These are phyloP conservation scores for Apodemia duryi DNA, from an alignment of 2,888 invertebrate species.

Conservation along the genomic window DNA sequence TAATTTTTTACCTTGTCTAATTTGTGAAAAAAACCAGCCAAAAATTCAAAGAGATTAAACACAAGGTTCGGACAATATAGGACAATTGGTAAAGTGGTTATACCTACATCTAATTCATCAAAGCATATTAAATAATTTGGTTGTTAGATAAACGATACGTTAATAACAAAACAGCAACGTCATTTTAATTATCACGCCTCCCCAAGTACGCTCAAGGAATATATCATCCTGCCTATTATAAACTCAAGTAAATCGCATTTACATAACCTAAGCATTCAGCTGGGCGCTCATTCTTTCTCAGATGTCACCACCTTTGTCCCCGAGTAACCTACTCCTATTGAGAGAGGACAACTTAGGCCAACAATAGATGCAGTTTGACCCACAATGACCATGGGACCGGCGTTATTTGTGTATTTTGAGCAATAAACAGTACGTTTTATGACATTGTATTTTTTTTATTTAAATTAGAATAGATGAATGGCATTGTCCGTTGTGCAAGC, in stretches of 20 bases:
- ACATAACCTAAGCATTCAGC: constrained; percentile 59
- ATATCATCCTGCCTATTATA: constrained; percentile 71
- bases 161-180: constrained; percentile 40
- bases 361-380: constrained; percentile 73
- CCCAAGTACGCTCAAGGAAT: constrained; percentile 41
- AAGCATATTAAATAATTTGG: no score
- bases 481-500: constrained; percentile 77
- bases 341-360: constrained; percentile 65
- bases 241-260: constrained; percentile 79
- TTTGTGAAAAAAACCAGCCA: no score
- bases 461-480: constrained; percentile 70
- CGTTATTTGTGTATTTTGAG: constrained; percentile 77
- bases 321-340: constrained; percentile 64
- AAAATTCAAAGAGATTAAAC: no score
- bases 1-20: no score
- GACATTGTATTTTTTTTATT: constrained; percentile 64
- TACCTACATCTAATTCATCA: no score
- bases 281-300: constrained; percentile 50
- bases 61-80: no score
- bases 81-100: no score
- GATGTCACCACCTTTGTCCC: constrained; percentile 77
- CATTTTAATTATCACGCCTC: constrained; percentile 66
- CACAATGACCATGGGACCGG: constrained; percentile 63
- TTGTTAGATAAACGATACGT: constrained; percentile 27
- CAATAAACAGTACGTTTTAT: constrained; percentile 79